Evolutionary conservation across 2,797 vertebrate species (phyloP).

Genomic region (Thaleichthys pacificus): DNA sequence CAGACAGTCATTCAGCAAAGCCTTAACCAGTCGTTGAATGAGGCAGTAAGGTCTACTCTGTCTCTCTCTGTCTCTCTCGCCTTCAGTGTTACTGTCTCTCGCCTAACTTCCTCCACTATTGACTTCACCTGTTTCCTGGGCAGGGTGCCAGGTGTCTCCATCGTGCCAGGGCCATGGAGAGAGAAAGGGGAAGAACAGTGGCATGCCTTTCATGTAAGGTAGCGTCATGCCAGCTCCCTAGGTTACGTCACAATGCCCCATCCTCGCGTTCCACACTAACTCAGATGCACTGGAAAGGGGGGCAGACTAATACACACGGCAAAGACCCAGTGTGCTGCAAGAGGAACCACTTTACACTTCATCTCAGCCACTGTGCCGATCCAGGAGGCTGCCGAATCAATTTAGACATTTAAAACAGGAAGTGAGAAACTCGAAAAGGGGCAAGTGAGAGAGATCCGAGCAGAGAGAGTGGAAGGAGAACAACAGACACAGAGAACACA

Average conservation of each 20-base stretch:
- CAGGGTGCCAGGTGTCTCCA: slow-evolving; percentile 30
- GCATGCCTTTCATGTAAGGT: slow-evolving; percentile 27
- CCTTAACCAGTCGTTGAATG: background rate
- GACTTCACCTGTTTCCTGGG: slow-evolving; percentile 43
- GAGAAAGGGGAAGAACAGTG: background rate
- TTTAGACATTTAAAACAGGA: slow-evolving; percentile 49
- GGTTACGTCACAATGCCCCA: slow-evolving; percentile 2
- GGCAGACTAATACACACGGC: background rate
- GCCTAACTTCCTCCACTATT: slow-evolving; percentile 31
- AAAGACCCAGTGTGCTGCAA: background rate
- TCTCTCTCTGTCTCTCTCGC: slow-evolving; percentile 9
- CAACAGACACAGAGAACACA: slow-evolving; percentile 29
- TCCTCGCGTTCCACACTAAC: slow-evolving; percentile 35
- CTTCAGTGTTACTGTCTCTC: slow-evolving; percentile 2
- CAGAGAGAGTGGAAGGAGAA: slow-evolving; percentile 36
- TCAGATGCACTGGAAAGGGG: slow-evolving; percentile 10
- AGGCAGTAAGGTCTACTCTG: background rate
- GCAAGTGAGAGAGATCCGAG: slow-evolving; percentile 26
- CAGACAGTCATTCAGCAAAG: background rate
- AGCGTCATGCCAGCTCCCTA: slow-evolving; percentile 11
- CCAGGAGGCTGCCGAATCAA: slow-evolving; percentile 15
- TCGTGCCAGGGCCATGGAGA: slow-evolving; percentile 5
- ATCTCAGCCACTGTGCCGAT: background rate
- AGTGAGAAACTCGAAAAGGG: slow-evolving; percentile 42
- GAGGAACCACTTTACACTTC: slow-evolving; percentile 1